Evolutionary conservation across 2,888 invertebrate species (phyloP), one percentile per base, ranked within the genome.

Genomic region (Sussaba pulchella): DNA sequence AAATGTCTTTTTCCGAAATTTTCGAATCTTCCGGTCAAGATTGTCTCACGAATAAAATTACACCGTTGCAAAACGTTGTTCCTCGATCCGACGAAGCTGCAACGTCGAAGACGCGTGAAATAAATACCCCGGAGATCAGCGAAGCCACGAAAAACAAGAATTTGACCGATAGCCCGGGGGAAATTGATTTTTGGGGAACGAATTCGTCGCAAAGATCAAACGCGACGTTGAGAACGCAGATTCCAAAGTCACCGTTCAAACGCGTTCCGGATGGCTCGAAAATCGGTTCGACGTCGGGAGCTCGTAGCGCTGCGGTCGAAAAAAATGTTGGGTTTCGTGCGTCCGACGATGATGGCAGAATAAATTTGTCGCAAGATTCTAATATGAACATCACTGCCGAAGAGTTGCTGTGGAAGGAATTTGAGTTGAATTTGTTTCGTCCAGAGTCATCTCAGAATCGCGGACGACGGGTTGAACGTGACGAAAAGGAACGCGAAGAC

Each of bases 401-500:
- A 14, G 78, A 87, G 45, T 12, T 84, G 26, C 39, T 82, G 14
- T 66, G 88, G 3, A 84, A 85, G 47, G 84, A 87, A 17, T 81
- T 89, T 19, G 90, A 90, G 50, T 77, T 85, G 17, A 88, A 88
- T 67, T 71, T 89, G 17, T 82, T 90, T n/a, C 86, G 85, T 4
- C 69, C 39, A 21, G 21, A 79, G 36, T 21, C n/a, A 50, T 26
- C 19, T 0, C 41, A 31, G 8, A 64, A 21, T 14, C 21, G 26
- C 4, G 2, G 24, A 52, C 8, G 31, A 1, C 6, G 50, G 39
- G 81, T 70, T 10, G 50, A 31, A 14, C n/a, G 69, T 9, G 12
- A 67, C 10, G 21, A 67, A 24, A 64, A 47, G 24, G 24, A 52
- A 72, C 36, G 61, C 36, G 73, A 39, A 61, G 82, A 83, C 17